Conservation (phyloP, 2,888 invertebrate species). For the Patella depressa region DNA sequence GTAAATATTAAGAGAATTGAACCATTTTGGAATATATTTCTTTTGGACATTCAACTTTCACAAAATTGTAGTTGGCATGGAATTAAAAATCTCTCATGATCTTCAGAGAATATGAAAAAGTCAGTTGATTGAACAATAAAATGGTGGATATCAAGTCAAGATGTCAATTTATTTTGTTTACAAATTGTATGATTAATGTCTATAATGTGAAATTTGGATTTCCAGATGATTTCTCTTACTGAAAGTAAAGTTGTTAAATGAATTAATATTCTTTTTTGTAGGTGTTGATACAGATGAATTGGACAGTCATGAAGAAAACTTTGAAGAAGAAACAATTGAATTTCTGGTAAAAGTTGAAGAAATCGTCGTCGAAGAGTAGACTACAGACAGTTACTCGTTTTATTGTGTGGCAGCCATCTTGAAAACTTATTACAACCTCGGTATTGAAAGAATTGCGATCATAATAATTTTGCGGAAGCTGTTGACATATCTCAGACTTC, state of each 20-base stretch:
- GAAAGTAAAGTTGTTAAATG: not conserved
- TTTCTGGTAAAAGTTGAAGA: conserved; percentile 96
- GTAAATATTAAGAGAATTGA: too few species aligned
- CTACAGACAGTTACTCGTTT: not conserved
- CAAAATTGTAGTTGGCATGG: too few species aligned
- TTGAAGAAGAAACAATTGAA: conserved; percentile 96
- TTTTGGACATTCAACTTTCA: too few species aligned
- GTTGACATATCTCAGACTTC: not conserved
- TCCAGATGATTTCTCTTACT: too few species aligned
- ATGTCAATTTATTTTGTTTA: too few species aligned
- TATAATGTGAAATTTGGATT: too few species aligned
- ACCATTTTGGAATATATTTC: too few species aligned
- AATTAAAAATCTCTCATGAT: too few species aligned
- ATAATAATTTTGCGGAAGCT: not conserved
- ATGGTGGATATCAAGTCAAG: too few species aligned
- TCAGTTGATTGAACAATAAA: too few species aligned
- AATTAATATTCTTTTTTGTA: conserved; percentile 66
- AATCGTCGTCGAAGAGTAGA: conserved; percentile 73
- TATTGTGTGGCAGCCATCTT: conserved; percentile 40
- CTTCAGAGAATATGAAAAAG: too few species aligned
- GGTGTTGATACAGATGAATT: conserved; percentile 95
- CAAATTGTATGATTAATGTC: too few species aligned
- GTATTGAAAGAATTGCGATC: conserved; percentile 10
- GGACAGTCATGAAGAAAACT: conserved; percentile 86
- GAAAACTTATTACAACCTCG: conserved; percentile 47